Percentiles rank a stretch among this genome's conserved stretches.
Conservation (phyloP, 2,888 invertebrate genomes). For the Asteroscopus sphinx region DNA sequence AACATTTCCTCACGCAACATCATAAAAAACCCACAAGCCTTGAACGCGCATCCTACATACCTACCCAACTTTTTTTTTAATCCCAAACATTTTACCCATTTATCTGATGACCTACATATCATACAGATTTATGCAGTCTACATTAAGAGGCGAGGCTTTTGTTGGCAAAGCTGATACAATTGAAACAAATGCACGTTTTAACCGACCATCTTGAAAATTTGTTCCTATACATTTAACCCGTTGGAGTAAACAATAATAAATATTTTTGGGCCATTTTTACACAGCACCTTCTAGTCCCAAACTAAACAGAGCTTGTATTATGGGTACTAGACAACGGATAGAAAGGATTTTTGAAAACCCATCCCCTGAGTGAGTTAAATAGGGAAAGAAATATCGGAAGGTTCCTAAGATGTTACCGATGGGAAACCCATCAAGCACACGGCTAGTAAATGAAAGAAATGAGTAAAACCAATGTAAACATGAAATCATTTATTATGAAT, state of each 20-base stretch:
- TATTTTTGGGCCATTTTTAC: too few species aligned
- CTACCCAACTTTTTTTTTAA: conserved; percentile 55
- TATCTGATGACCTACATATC: conserved; percentile 64
- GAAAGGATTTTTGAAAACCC: too few species aligned
- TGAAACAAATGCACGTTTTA: conserved; percentile 68
- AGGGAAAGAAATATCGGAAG: too few species aligned
- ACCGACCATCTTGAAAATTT: conserved; percentile 58
- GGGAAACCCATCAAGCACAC: too few species aligned
- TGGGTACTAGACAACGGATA: too few species aligned
- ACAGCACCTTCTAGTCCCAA: too few species aligned
- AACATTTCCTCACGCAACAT: conserved; percentile 74
- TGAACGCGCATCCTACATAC: conserved; percentile 46
- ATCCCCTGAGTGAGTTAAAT: too few species aligned
- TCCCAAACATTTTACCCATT: conserved; percentile 59
- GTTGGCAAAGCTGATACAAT: conserved; percentile 69
- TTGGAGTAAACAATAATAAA: too few species aligned
- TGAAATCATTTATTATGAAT: conserved; percentile 8
- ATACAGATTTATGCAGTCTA: conserved; percentile 63
- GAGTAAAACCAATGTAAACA: conserved; percentile 30
- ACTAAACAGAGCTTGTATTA: too few species aligned
- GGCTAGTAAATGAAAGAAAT: conserved; percentile 48
- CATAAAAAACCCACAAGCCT: conserved; percentile 61
- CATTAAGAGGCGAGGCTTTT: conserved; percentile 66
- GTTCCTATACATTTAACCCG: conserved; percentile 57
- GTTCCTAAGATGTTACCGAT: too few species aligned